phyloP scores from a whole-genome alignment of 2,113 vertebrate genomes.

The Galbula dea region DNA sequence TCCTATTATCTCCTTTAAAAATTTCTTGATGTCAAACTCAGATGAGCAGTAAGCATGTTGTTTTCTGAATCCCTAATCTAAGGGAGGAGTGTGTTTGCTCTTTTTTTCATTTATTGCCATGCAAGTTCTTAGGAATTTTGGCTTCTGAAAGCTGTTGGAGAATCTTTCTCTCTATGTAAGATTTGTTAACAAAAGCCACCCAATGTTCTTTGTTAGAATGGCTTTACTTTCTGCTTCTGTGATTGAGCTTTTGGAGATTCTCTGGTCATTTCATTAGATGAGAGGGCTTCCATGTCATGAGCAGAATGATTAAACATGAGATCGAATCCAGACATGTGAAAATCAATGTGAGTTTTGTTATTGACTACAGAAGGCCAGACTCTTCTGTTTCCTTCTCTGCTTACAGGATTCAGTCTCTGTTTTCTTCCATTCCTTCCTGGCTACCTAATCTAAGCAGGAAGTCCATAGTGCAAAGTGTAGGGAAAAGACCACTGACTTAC shows the following conservation, averaged over 20 bases:
- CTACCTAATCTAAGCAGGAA: neutral
- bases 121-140: neutral
- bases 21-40: neutral
- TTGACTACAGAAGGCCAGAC: neutral
- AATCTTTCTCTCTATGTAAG: neutral
- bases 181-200: neutral
- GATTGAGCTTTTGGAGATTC: conserved; percentile 6
- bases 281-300: neutral
- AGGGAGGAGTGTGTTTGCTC: accelerated
- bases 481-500: neutral
- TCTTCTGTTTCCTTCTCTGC: neutral
- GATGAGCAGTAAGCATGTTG: neutral
- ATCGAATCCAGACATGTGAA: neutral
- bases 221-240: neutral
- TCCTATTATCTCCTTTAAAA: neutral
- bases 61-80: neutral
- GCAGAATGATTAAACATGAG: neutral
- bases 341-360: neutral
- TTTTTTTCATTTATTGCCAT: neutral
- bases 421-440: neutral
- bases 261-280: neutral
- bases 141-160: neutral
- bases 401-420: neutral
- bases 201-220: neutral
- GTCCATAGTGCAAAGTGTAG: neutral